phyloP scores from a whole-genome alignment of 1,140 invertebrate genomes.

The Lysiphlebus fabarum region DNA sequence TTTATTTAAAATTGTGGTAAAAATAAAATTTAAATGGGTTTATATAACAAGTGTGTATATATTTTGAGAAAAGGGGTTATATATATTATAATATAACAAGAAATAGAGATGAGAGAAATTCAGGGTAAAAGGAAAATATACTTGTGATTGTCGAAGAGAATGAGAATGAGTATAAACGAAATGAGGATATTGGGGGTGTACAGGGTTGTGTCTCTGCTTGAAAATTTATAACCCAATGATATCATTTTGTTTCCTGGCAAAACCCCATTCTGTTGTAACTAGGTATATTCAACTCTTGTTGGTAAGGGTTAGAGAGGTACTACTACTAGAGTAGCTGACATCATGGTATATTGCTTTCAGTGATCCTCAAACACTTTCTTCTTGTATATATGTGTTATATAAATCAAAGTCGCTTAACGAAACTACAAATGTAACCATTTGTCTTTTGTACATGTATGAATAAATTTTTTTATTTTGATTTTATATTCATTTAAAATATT shows the following conservation, averaged over 20 bases:
- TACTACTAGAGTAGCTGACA: conserved; percentile 46
- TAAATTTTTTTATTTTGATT: too few species aligned
- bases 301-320: conserved; percentile 24
- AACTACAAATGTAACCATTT: conserved; percentile 21
- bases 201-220: conserved; percentile 46
- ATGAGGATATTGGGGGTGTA: conserved; percentile 32
- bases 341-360: conserved; percentile 50
- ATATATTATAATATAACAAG: conserved; percentile 23
- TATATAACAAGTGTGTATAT: conserved; percentile 34
- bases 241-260: conserved; percentile 52
- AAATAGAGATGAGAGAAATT: conserved; percentile 26
- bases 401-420: conserved; percentile 40
- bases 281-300: conserved; percentile 5
- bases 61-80: conserved; percentile 15
- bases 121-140: conserved; percentile 20
- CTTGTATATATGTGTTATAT: conserved; percentile 26
- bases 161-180: conserved; percentile 27
- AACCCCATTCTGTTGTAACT: conserved; percentile 31
- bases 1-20: conserved; percentile 24
- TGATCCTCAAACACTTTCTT: conserved; percentile 48
- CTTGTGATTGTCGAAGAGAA: conserved; percentile 25
- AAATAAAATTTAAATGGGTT: conserved; percentile 14
- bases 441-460: conserved; percentile 21
- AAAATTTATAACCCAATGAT: conserved; percentile 55
- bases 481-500: not conserved